phyloP scores from a whole-genome alignment of 1,140 invertebrate genomes.

The Camponotus pennsylvanicus region DNA sequence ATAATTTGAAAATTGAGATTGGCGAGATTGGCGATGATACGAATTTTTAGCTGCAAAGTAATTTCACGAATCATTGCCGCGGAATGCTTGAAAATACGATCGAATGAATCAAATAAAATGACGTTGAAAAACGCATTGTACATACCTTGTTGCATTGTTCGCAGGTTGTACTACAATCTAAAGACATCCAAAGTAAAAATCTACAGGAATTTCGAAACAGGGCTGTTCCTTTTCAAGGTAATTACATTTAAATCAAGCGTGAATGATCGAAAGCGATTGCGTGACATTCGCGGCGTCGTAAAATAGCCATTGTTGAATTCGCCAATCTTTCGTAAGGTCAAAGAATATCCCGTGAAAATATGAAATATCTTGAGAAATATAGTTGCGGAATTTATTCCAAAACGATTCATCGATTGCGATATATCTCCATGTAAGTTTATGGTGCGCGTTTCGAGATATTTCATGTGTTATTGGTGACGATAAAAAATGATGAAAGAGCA shows the following conservation, averaged over 20 bases:
- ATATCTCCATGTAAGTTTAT: conserved; percentile 37
- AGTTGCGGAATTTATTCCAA: conserved; percentile 22
- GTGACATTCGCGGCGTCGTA: not conserved
- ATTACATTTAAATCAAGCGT: conserved; percentile 72
- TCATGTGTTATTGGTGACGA: conserved; percentile 48
- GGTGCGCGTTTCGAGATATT: conserved; percentile 34
- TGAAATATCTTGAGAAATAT: not conserved
- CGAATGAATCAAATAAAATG: conserved; percentile 44
- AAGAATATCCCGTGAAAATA: not conserved
- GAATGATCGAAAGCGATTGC: conserved; percentile 61
- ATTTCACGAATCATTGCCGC: conserved; percentile 24
- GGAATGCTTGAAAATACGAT: conserved; percentile 51
- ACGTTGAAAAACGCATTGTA: conserved; percentile 74
- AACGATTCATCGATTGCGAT: conserved; percentile 4
- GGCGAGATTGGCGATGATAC: conserved; percentile 20
- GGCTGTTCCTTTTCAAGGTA: conserved; percentile 76
- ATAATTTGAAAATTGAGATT: conserved; percentile 39
- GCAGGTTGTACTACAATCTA: conserved; percentile 77
- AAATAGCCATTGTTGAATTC: not conserved
- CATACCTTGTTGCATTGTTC: conserved; percentile 78
- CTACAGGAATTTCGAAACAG: conserved; percentile 75
- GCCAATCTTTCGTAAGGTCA: conserved; percentile 39
- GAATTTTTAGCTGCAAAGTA: conserved; percentile 14
- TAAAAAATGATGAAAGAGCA: conserved; percentile 67
- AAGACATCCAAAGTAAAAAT: conserved; percentile 77